A percentile compares a stretch with the other conserved stretches of the same genome.
Conservation (phyloP, 2,888 invertebrate genomes). For the Orthosia gothica region DNA sequence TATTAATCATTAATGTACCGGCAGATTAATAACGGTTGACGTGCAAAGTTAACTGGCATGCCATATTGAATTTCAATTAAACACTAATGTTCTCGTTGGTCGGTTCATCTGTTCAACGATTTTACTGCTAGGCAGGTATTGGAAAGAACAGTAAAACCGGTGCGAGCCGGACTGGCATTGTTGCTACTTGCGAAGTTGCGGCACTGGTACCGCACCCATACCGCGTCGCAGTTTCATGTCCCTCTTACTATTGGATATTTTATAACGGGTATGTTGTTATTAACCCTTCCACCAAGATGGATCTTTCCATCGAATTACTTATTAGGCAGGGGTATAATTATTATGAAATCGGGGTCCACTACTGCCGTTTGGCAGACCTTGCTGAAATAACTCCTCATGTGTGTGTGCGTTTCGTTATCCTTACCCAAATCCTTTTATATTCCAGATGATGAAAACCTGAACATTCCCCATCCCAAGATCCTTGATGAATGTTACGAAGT, state of each 20-base stretch:
- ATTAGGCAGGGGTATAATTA: not conserved
- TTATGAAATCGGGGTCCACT: not conserved
- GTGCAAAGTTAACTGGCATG: constrained; percentile 42
- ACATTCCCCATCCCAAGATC: constrained; percentile 34
- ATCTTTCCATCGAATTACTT: not conserved
- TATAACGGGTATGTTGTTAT: not conserved
- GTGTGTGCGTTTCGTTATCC: constrained; percentile 4
- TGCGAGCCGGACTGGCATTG: constrained; percentile 40
- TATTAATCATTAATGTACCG: constrained; percentile 35
- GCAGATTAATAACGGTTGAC: constrained; percentile 50
- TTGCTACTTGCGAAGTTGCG: constrained; percentile 18
- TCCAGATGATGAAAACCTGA: constrained; percentile 42
- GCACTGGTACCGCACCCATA: constrained; percentile 41
- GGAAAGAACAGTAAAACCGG: constrained; percentile 59
- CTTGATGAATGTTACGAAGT: constrained; percentile 14
- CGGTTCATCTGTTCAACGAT: constrained; percentile 45
- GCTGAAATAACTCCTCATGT: not conserved
- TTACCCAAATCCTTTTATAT: constrained; percentile 40
- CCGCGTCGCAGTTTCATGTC: not conserved
- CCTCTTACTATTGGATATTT: constrained; percentile 8
- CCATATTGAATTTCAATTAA: constrained; percentile 57
- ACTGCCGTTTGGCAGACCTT: not conserved
- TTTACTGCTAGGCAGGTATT: constrained; percentile 59
- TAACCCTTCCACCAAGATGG: not conserved
- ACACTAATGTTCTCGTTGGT: constrained; percentile 49